These are phyloP conservation scores for Phrynocephalus forsythii DNA, from an alignment of 2,797 vertebrate genomes.

Conservation along the genomic window DNA sequence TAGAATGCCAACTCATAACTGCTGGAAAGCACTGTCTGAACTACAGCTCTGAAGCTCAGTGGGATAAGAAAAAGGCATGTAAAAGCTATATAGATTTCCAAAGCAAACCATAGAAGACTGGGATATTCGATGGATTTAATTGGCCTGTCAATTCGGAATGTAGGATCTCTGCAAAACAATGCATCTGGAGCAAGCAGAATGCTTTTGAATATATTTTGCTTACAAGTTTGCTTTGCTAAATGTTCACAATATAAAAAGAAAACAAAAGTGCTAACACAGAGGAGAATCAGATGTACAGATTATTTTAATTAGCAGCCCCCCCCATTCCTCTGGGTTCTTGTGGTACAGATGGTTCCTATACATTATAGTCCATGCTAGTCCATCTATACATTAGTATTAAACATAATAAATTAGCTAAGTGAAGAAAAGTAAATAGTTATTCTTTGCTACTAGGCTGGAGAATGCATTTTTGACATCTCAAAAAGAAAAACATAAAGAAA, in stretches of 20 bases:
- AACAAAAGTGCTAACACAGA: background rate
- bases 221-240: background rate
- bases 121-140: conserved; percentile 18
- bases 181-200: conserved; percentile 1
- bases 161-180: conserved; percentile 16
- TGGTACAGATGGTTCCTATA: too few species aligned
- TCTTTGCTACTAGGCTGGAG: background rate
- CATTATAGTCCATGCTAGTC: too few species aligned
- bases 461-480: background rate
- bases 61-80: background rate
- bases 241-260: background rate
- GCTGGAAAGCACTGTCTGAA: background rate
- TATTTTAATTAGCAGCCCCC: too few species aligned
- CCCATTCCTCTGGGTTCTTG: too few species aligned
- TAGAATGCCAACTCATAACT: background rate
- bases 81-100: background rate
- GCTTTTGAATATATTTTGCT: background rate
- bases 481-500: background rate
- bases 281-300: background rate
- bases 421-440: background rate
- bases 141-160: background rate
- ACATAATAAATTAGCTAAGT: too few species aligned
- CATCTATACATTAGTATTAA: too few species aligned
- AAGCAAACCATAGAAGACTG: background rate
- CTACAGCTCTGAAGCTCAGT: background rate